Evolutionary conservation across 2,797 vertebrate genomes (phyloP), one percentile per base, ranked within the genome.

Genomic region (Streptopelia turtur): DNA sequence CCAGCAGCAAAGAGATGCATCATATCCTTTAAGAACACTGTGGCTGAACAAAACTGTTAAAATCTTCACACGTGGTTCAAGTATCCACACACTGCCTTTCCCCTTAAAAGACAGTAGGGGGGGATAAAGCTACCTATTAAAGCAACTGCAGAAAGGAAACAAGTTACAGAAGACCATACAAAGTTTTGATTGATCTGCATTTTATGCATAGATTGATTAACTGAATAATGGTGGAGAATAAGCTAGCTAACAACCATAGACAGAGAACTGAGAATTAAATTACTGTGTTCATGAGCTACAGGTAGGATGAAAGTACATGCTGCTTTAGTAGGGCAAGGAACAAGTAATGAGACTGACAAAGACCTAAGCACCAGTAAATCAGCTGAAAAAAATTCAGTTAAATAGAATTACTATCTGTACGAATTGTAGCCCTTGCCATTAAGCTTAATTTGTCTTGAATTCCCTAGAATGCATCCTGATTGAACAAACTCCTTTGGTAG

Each of bases 361-460:
- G 50, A 64, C 63, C 55, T 65, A 27, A 82, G 47, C 9, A 47
- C 10, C 28, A 86, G 53, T 93, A 91, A 90, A 91, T 76, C 61
- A 81, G 11, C 11, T 41, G 35, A 52, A 82, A 89, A 89, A 94
- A 76, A 71, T 56, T 41, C 55, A 72, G 81, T 89, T 93, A 86
- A 89, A 94, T 64, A 89, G 37, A 90, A 82, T 86, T 93, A 75
- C 70, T 91, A 22, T 28, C 43, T 39, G 66, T 94, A 88, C 81
- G 96, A 93, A 88, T 94, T 86, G 14, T 68, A 84, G 47, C 35
- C 45, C n/a, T 94, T 92, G n/a, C 65, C 55, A 90, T 88, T 88
- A 89, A 84, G 79, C 8, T 91, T 89, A 33, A 60, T 69, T 90
- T 90, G 31, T 85, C 82, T 90, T 88, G 66, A 72, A 81, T 35